These are phyloP conservation scores for Dicrostonyx torquatus DNA, from an alignment of 2,797 vertebrate species.

Conservation along the genomic window DNA sequence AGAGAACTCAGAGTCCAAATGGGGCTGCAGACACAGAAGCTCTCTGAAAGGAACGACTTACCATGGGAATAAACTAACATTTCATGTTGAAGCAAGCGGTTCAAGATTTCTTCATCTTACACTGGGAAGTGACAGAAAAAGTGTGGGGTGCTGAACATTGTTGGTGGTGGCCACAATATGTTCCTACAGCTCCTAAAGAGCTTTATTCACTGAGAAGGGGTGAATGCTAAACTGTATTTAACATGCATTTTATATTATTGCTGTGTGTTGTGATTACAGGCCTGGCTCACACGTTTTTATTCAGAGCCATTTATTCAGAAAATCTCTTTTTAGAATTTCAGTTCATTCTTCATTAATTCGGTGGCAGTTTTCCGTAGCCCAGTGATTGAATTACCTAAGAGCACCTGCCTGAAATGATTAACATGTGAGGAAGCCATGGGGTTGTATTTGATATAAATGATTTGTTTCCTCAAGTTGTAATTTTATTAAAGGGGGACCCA, in stretches of 20 bases:
- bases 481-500: slow-evolving; percentile 76
- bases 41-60: background rate
- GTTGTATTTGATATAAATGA: slow-evolving; percentile 76
- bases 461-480: slow-evolving; percentile 77
- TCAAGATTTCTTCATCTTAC: slow-evolving; percentile 4
- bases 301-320: slow-evolving; percentile 70
- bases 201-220: slow-evolving; percentile 11
- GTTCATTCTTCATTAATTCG: slow-evolving; percentile 79
- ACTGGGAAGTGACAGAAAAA: background rate
- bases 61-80: background rate
- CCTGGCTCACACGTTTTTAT: slow-evolving; percentile 62
- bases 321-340: slow-evolving; percentile 71
- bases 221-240: slow-evolving; percentile 4
- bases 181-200: slow-evolving; percentile 25
- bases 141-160: background rate
- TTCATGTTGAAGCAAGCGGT: background rate
- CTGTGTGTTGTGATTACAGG: slow-evolving; percentile 70
- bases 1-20: background rate
- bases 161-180: background rate
- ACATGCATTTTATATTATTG: slow-evolving; percentile 58
- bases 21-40: background rate
- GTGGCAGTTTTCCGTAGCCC: slow-evolving; percentile 56
- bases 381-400: slow-evolving; percentile 80
- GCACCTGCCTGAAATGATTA: slow-evolving; percentile 79
- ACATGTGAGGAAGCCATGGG: slow-evolving; percentile 69